Conservation (phyloP, 1,140 invertebrate genomes). For the Vanessa atalanta region DNA sequence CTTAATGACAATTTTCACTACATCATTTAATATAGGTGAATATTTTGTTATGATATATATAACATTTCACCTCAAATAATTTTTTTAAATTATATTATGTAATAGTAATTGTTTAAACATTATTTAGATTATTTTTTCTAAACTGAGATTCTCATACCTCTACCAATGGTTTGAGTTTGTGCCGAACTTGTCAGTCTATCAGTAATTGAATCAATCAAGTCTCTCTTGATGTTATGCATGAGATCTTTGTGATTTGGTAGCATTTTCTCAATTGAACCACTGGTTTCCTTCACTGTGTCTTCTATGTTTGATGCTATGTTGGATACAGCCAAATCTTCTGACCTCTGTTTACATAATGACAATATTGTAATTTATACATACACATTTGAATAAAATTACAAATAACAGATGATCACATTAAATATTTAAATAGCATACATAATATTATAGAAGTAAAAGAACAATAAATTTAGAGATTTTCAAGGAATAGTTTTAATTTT, state of each 20-base stretch:
- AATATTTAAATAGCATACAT: no score
- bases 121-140: not conserved
- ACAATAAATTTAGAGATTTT: not conserved
- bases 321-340: constrained; percentile 63
- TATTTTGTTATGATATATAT: no score
- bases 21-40: no score
- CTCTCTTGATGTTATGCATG: constrained; percentile 77
- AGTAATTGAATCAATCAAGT: constrained; percentile 74
- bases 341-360: constrained; percentile 54
- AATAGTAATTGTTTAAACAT: no score
- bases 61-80: no score
- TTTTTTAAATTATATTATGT: no score
- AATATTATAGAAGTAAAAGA: constrained; percentile 4
- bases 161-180: constrained; percentile 66
- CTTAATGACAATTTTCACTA: no score
- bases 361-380: not conserved
- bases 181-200: constrained; percentile 47
- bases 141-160: constrained; percentile 16
- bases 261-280: constrained; percentile 71
- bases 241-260: constrained; percentile 78
- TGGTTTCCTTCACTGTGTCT: constrained; percentile 54
- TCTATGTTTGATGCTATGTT: constrained; percentile 68
- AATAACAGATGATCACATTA: no score
- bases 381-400: no score
- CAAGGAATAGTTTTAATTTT: no score